Percentiles rank a stretch among this genome's conserved stretches.
Conservation (phyloP, 2,113 vertebrate genomes). For the Platanista minor region DNA sequence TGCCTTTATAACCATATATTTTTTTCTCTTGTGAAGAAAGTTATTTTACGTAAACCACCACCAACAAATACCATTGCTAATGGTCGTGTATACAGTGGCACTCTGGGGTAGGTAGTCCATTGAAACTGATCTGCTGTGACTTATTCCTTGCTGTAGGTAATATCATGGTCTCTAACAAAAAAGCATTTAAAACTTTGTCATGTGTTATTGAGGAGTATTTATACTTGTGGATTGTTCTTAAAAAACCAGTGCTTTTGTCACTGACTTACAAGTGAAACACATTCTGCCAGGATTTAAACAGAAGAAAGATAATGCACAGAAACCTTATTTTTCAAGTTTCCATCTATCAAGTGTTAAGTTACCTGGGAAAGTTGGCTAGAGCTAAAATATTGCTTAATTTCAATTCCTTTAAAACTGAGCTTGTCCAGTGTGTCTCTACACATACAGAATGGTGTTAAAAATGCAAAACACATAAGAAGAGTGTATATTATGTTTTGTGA, state of each 20-base stretch:
- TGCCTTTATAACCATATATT: neutral
- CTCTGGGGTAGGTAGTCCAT: neutral
- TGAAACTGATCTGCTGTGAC: constrained; percentile 2
- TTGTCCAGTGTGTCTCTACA: neutral
- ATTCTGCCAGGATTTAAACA: neutral
- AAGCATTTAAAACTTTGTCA: neutral
- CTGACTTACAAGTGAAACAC: neutral
- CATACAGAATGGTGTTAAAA: neutral
- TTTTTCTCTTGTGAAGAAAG: neutral
- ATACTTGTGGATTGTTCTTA: neutral
- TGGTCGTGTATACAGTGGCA: neutral
- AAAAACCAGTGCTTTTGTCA: neutral
- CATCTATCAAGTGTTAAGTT: neutral
- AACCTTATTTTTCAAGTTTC: neutral
- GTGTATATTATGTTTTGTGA: neutral
- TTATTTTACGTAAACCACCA: neutral
- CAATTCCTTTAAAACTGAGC: neutral
- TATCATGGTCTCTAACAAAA: neutral
- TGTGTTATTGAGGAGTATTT: neutral
- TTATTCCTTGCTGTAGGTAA: neutral
- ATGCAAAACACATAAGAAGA: neutral
- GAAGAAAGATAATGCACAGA: neutral
- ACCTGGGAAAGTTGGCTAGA: neutral
- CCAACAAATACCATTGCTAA: neutral
- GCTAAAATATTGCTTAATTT: constrained; percentile 25